phyloP scores from a whole-genome alignment of 2,113 vertebrate genomes.

The Galbula dea region DNA sequence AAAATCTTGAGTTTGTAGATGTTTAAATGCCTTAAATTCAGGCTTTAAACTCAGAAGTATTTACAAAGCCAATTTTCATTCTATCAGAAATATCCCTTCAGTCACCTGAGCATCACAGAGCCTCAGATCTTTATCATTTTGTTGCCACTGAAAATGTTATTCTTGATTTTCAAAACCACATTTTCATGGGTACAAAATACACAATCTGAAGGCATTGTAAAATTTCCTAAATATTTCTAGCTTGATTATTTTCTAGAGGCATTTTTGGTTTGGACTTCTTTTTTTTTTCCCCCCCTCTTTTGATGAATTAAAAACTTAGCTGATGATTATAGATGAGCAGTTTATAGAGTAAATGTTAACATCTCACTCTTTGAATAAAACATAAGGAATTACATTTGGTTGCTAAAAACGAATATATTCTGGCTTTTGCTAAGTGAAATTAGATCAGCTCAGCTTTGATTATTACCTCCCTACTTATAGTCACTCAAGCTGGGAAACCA shows the following conservation, averaged over 20 bases:
- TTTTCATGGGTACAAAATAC: neutral
- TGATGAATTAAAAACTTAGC: neutral
- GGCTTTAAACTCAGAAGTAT: neutral
- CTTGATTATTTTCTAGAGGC: neutral
- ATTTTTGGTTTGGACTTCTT: neutral
- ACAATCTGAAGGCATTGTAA: neutral
- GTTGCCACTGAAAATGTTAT: neutral
- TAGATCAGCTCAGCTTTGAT: neutral
- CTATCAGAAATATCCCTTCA: neutral
- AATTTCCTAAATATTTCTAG: neutral
- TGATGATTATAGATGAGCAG: neutral
- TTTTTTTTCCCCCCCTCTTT: neutral
- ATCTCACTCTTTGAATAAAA: neutral
- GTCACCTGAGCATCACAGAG: neutral
- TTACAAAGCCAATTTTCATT: neutral
- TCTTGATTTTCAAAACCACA: neutral
- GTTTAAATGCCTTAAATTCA: neutral
- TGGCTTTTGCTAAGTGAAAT: neutral
- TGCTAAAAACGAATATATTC: neutral
- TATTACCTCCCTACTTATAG: neutral
- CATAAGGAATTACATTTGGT: neutral
- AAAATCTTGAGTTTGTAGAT: neutral
- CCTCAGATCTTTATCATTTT: neutral
- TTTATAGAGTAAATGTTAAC: neutral
- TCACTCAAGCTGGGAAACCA: neutral